Evolutionary conservation across 2,797 vertebrate species (phyloP), one percentile per base, ranked within the genome.

Genomic region (Percopsis omiscomaycus): DNA sequence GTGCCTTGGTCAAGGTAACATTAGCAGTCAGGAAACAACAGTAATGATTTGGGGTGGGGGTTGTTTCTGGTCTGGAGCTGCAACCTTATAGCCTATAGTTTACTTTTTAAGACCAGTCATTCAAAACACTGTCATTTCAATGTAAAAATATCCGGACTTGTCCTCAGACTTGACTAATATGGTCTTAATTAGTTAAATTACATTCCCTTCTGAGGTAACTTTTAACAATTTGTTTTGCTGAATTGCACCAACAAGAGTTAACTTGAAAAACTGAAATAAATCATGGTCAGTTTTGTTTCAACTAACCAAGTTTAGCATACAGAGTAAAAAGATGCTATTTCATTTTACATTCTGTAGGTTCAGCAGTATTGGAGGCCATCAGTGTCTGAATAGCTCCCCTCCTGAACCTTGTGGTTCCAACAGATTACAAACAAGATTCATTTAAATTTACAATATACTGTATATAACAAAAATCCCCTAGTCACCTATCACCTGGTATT

Each of bases 281-380:
- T 22, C 22, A 22, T 22, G 22, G 22, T 22, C 1, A 22, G 22
- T 22, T 22, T 22, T 22, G 22, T 22, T 22, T 22, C 22, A 22
- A 22, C 22, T 22, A 22, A 22, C 22, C 22, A 22, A 22, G 22
- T 22, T 67, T 44, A 13, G 30, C 37, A 53, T 71, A 73, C 59
- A 30, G 55, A 55, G 51, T 58, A 58, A 73, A 75, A 69, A 72
- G 0, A 77, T 66, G 69, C 59, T 68, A 71, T 72, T 70, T 53
- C 51, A 51, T 82, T 80, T 73, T 44, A 46, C 61, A 69, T 79
- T 85, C 22, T 75, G 71, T 60, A 62, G 62, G 74, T 65, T 77
- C 59, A 68, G 75, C 73, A 76, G 32, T 79, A 73, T 76, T 66
- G 64, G 58, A 67, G 62, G 68, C 62, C 30, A 15, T 55, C 29